Evolutionary conservation across 2,113 vertebrate genomes (phyloP), one percentile per base, ranked within the genome.

Genomic region (Gallinago media): DNA sequence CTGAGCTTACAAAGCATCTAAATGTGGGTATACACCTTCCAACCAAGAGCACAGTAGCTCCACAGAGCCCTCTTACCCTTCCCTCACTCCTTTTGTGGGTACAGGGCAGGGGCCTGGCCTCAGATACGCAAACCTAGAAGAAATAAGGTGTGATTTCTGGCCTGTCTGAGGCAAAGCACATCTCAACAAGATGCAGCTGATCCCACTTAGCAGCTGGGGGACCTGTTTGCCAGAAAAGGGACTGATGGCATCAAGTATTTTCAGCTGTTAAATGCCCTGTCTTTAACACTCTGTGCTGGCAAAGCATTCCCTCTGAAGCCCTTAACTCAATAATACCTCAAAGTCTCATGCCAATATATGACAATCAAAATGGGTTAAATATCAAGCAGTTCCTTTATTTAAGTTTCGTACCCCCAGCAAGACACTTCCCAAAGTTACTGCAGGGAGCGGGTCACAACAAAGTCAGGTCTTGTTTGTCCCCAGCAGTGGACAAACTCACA

Each of bases 81-180:
- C 4, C n/a, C 15, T 8, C 7, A 3, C 25, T 40, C 62, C n/a
- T 17, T 23, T 34, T 22, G 7, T 0, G 1, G 27, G 40, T 56
- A 21, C 1, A 3, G 32, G 25, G 4, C 36, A 32, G 54, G 17
- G 31, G 2, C 32, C 40, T 81, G n/a, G 2, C 3, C 18, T 86
- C 34, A 63, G 61, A 50, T 21, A 13, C 3, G 7, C 13, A 75
- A 59, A 54, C 14, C 55, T 38, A 46, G 42, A 26, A 47, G 38
- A 63, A 85, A 54, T 26, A 18, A 23, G 1, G 0, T 36, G 38
- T 23, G 22, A 73, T 42, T 34, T 85, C 59, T 49, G 44, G 49
- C 36, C 47, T 44, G 13, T 15, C 29, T 32, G 23, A 72, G 49
- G 23, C 23, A 67, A 46, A 68, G 55, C 38, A 6, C 15, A 15